Base-by-base conservation (phyloP, 2,888 invertebrate species). In the Pristionchus fissidentatus region DNA sequence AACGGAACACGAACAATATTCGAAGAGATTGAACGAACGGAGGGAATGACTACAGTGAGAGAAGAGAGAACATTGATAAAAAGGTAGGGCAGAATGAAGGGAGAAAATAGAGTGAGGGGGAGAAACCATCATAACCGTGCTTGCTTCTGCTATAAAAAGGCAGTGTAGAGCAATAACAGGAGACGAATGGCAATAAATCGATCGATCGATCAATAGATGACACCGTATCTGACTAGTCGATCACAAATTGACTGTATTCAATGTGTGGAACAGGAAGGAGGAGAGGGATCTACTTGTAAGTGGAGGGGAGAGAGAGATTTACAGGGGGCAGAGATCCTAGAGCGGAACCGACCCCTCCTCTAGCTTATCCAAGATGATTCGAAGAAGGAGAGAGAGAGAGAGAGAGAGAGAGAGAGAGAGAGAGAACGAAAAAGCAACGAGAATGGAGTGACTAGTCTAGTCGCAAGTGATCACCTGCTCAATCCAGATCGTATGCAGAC, bases 291-390 rank as follows among this genome's bases (percentile, higher is more conserved):
- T 73, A 43, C 43, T 73, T 73, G 73, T 73, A 66, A 66, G 62
- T 32, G 35, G 29, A 29, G n/a, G 62, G 35, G 66, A 66, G 66
- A 38, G 66, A 66, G 32, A 66, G 66, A 66, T 66, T 66, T 66
- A 66, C 66, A 66, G 66, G 66, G n/a, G n/a, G n/a, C 35, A 66
- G 35, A 38, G 66, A 66, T 66, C 66, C 29, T 22, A 22, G 66
- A 66, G 66, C 66, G 66, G 66, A 66, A 66, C 66, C 66, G 38
- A 66, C 66, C 66, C 35, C 66, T 66, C 57, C 66, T 66, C 66
- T 66, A 66, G 66, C 66, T 66, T 66, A 66, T 66, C 66, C 66
- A 38, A 66, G 66, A 66, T 66, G 66, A 66, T 66, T 66, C 66
- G 38, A 19, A 38, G 66, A 38, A 66, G 38, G 66, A n/a, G n/a